Percentiles rank a stretch among this genome's conserved stretches.
These are phyloP conservation scores for Trichechus manatus DNA, from an alignment of 2,113 vertebrate genomes.

Conservation along the genomic window DNA sequence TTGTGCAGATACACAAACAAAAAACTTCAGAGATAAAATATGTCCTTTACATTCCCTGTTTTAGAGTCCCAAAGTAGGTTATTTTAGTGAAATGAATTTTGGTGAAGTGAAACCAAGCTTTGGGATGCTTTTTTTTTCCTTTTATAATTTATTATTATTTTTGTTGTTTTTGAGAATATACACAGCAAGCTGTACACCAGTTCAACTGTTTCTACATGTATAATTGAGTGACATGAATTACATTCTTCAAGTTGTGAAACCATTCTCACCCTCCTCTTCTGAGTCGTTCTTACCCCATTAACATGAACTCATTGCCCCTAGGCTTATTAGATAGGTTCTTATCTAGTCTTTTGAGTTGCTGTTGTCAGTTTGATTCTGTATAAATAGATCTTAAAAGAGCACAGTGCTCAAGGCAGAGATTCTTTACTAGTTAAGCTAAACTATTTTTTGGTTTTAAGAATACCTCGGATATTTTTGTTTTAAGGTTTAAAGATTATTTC, in stretches of 20 bases:
- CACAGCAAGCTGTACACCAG: neutral
- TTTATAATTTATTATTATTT: neutral
- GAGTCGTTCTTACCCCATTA: neutral
- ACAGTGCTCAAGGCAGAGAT: neutral
- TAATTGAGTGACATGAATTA: neutral
- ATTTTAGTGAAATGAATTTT: neutral
- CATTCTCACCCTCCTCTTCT: neutral
- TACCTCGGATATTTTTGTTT: neutral
- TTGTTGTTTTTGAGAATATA: neutral
- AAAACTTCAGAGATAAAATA: neutral
- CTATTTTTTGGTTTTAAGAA: neutral
- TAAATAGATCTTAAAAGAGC: neutral
- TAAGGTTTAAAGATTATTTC: neutral
- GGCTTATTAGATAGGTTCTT: too few relatives aligned
- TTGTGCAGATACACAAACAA: neutral
- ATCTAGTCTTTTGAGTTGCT: neutral
- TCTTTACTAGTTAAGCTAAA: neutral
- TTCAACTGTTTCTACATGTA: neutral
- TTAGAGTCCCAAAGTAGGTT: constrained; percentile 10
- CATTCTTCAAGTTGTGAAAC: neutral
- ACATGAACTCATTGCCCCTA: too few relatives aligned
- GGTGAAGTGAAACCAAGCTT: neutral
- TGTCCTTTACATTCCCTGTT: neutral
- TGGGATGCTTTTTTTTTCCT: neutral
- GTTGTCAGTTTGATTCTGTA: neutral